These are phyloP conservation scores for Calliphora vicina DNA, from an alignment of 1,140 invertebrate genomes.

Conservation along the genomic window DNA sequence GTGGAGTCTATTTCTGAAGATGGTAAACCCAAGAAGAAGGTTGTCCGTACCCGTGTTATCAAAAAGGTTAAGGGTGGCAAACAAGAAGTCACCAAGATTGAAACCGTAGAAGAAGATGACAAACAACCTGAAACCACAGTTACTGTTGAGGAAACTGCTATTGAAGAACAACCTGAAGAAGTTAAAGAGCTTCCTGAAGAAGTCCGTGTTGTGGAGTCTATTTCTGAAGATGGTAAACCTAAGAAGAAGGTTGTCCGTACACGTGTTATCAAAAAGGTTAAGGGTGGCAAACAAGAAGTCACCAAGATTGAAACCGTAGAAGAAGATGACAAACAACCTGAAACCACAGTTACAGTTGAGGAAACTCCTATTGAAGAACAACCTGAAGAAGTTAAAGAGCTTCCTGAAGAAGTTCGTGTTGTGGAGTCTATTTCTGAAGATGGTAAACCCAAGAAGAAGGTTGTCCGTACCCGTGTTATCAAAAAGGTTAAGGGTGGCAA, in stretches of 20 bases:
- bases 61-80: slow-evolving; percentile 36
- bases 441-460: slow-evolving; percentile 34
- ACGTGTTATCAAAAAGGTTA: slow-evolving; percentile 35
- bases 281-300: slow-evolving; percentile 37
- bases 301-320: slow-evolving; percentile 37
- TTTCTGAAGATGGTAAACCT: slow-evolving; percentile 36
- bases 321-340: slow-evolving; percentile 35
- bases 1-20: slow-evolving; percentile 29
- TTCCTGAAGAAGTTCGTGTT: slow-evolving; percentile 32
- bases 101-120: slow-evolving; percentile 37
- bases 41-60: slow-evolving; percentile 34
- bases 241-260: slow-evolving; percentile 34
- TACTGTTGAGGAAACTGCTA: slow-evolving; percentile 30
- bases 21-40: slow-evolving; percentile 35
- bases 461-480: slow-evolving; percentile 35
- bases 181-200: slow-evolving; percentile 35
- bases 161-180: slow-evolving; percentile 29
- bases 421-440: slow-evolving; percentile 31
- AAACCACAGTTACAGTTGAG: slow-evolving; percentile 34
- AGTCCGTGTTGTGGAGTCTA: slow-evolving; percentile 7
- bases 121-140: slow-evolving; percentile 36
- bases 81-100: slow-evolving; percentile 37
- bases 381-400: slow-evolving; percentile 26
- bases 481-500: slow-evolving; percentile 35
- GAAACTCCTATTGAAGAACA: slow-evolving; percentile 24